These are phyloP conservation scores for Drosophila punjabiensis DNA, from an alignment of 1,140 invertebrate species.

Conservation along the genomic window DNA sequence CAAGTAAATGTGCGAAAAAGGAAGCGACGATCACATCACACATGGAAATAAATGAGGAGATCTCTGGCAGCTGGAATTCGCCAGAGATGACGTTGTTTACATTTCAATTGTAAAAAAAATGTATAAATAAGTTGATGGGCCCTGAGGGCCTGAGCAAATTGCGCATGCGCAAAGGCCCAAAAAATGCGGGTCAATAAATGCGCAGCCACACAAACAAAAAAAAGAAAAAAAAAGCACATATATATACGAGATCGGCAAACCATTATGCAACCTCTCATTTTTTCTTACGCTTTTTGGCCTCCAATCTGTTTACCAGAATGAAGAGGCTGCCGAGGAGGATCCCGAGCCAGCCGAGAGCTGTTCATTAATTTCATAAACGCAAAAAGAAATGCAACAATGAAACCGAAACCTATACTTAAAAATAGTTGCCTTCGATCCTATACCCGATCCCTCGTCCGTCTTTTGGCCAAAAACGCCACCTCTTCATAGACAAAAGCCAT, in stretches of 20 bases:
- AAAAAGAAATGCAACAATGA: slow-evolving; percentile 83
- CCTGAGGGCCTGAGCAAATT: slow-evolving; percentile 61
- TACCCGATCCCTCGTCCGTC: not conserved
- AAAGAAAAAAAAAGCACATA: not conserved
- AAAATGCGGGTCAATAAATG: slow-evolving; percentile 81
- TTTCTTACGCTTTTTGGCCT: slow-evolving; percentile 33
- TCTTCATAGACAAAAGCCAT: slow-evolving; percentile 78
- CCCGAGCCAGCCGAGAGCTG: slow-evolving; percentile 51
- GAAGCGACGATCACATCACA: slow-evolving; percentile 43
- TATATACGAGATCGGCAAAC: slow-evolving; percentile 13
- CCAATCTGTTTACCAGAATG: slow-evolving; percentile 38
- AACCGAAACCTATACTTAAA: slow-evolving; percentile 84
- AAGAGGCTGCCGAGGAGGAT: slow-evolving; percentile 39
- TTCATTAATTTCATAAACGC: slow-evolving; percentile 83
- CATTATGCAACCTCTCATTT: slow-evolving; percentile 66
- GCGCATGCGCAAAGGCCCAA: slow-evolving; percentile 47
- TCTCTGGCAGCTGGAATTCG: slow-evolving; percentile 39
- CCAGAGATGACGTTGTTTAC: slow-evolving; percentile 59
- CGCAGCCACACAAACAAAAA: slow-evolving; percentile 29
- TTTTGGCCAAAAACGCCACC: slow-evolving; percentile 16
- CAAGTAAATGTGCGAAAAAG: slow-evolving; percentile 39
- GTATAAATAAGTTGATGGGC: slow-evolving; percentile 65
- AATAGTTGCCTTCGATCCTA: slow-evolving; percentile 54
- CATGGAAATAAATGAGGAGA: slow-evolving; percentile 46
- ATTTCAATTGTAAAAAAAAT: slow-evolving; percentile 77